phyloP scores from a whole-genome alignment of 2,113 vertebrate genomes.

The Pandion haliaetus region DNA sequence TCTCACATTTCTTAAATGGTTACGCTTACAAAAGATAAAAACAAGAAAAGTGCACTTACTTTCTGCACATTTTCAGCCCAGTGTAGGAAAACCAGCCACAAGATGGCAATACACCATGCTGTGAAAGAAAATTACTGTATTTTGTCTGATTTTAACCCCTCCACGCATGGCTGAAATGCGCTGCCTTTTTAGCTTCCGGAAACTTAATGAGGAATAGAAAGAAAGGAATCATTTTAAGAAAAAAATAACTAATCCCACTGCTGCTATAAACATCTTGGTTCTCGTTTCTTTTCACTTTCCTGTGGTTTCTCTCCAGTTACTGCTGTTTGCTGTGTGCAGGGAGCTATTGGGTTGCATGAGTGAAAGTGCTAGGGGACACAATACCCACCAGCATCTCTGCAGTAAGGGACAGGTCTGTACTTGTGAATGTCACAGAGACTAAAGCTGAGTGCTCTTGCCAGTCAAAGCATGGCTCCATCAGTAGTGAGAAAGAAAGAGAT shows the following conservation, averaged over 20 bases:
- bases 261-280: neutral
- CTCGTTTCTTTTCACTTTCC: neutral
- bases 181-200: neutral
- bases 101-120: constrained; percentile 65
- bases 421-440: neutral
- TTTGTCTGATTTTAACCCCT: neutral
- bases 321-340: neutral
- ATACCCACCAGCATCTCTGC: neutral
- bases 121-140: neutral
- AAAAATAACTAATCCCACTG: neutral
- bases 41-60: neutral
- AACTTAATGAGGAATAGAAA: neutral
- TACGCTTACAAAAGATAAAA: neutral
- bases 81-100: constrained; percentile 9
- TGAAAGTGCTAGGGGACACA: neutral
- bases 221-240: neutral
- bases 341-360: neutral
- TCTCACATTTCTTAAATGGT: neutral
- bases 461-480: neutral
- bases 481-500: neutral
- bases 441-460: neutral
- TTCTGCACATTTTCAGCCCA: neutral
- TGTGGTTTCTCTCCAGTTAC: neutral
- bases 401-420: neutral
- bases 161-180: rapidly evolving